Base-by-base conservation (phyloP, 2,113 vertebrate species). In the Galbula dea region DNA sequence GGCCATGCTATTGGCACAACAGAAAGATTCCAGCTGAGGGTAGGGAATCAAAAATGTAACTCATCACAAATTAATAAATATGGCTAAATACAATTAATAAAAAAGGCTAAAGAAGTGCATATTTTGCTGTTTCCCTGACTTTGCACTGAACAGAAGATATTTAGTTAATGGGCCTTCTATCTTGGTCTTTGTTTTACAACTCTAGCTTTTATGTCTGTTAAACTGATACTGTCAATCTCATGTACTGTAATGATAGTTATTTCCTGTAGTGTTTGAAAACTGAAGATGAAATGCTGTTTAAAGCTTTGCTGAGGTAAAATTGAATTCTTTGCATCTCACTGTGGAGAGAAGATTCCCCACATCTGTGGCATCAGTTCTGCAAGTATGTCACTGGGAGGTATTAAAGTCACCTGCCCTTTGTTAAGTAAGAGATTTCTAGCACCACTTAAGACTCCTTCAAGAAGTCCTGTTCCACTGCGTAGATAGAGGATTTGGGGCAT, bases 361-460 rank as follows among this genome's bases (percentile, higher is more conserved):
- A 83, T 93, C 80, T 92, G n/a, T 52, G 55, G 63, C 29, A 1
- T 90, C 27, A 26, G 37, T 96, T 91, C 72, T 78, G 54, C n/a
- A 11, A 82, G 48, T 88, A 65, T 66, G 34, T 93, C 76, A 71
- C 87, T 51, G n/a, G 69, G 59, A 94, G 69, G 95, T 93, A 78
- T 74, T 97, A 89, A 71, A 92, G 92, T 30, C 75, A 92, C 76
- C 85, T 94, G 94, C 88, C 26, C 43, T 97, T 96, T 96, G 90
- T 95, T 76, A 93, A 86, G 43, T 51, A 90, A 84, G 78, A 95
- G 95, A 86, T 94, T 89, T 93, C 67, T 77, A 78, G 89, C 68
- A 81, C 54, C 90, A 88, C 58, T 61, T 76, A 95, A 67, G 69
- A 59, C 83, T 96, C 52, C 41, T 86, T 84, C 72, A 89, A 17